phyloP scores from a whole-genome alignment of 2,113 vertebrate species.

The Grus americana region DNA sequence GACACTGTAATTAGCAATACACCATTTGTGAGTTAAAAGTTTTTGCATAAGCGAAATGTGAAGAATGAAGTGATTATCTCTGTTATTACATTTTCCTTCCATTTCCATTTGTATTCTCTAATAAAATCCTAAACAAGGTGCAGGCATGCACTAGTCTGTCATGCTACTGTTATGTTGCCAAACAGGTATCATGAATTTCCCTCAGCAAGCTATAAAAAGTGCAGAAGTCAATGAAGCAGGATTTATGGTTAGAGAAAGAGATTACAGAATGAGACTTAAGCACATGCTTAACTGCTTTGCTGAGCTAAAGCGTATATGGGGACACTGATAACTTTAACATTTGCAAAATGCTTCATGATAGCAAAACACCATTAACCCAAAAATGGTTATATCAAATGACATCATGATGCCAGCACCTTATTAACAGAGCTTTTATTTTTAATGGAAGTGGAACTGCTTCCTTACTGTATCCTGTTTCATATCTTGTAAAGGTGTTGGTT shows the following conservation, averaged over 20 bases:
- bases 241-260: constrained; percentile 47
- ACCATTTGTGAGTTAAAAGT: not conserved
- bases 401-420: constrained; percentile 66
- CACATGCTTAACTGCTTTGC: constrained; percentile 57
- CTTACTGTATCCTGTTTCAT: not conserved
- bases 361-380: constrained; percentile 76
- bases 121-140: constrained; percentile 10
- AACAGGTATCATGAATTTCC: constrained; percentile 64
- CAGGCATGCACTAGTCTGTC: constrained; percentile 12
- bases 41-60: not conserved
- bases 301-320: constrained; percentile 46
- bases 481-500: not conserved
- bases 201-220: constrained; percentile 58
- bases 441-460: constrained; percentile 57
- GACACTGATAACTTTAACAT: constrained; percentile 46
- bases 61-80: not conserved
- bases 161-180: constrained; percentile 31
- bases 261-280: constrained; percentile 46
- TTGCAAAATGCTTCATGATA: constrained; percentile 69
- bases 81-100: not conserved
- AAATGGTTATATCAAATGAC: constrained; percentile 61
- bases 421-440: constrained; percentile 61
- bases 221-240: constrained; percentile 68
- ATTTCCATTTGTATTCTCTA: not conserved
- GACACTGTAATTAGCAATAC: not conserved